phyloP scores from a whole-genome alignment of 2,113 vertebrate species.

The Mastomys coucha region DNA sequence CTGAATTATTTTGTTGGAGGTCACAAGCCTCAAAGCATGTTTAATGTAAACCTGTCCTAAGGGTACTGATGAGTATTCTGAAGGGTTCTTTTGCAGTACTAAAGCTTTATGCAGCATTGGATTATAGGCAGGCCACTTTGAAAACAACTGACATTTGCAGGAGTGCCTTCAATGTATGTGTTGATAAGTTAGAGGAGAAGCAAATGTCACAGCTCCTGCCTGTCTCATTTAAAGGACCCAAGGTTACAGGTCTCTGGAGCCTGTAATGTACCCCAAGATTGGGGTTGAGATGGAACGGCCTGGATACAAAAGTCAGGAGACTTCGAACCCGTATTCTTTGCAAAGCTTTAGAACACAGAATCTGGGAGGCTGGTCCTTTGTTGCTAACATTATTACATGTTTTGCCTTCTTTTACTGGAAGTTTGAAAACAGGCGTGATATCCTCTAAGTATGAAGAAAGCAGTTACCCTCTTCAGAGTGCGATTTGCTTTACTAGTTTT shows the following conservation, averaged over 20 bases:
- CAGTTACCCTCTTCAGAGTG: not conserved
- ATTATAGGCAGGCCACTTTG: not conserved
- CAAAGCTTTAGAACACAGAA: conserved; percentile 46
- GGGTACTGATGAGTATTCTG: not conserved
- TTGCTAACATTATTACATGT: conserved; percentile 28
- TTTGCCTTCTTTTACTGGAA: not conserved
- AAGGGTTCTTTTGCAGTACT: not conserved
- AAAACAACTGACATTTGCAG: not conserved
- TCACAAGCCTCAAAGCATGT: not conserved
- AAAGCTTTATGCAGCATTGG: not conserved
- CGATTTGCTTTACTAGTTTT: conserved; percentile 17
- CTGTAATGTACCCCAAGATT: not conserved
- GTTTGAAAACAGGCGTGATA: conserved; percentile 28
- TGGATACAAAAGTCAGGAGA: not conserved
- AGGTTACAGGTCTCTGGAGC: not conserved
- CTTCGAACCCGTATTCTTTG: not conserved
- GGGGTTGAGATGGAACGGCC: not conserved
- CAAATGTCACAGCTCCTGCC: not conserved
- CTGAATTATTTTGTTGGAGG: not conserved
- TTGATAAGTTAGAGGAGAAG: conserved; percentile 6
- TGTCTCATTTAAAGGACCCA: not conserved
- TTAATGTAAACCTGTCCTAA: conserved; percentile 13
- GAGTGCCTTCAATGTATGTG: conserved; percentile 50
- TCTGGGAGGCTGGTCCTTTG: not conserved
- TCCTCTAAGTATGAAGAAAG: conserved; percentile 28